These are phyloP conservation scores for Pangasius sanitwongsei DNA, from an alignment of 2,797 vertebrate species.

Conservation along the genomic window DNA sequence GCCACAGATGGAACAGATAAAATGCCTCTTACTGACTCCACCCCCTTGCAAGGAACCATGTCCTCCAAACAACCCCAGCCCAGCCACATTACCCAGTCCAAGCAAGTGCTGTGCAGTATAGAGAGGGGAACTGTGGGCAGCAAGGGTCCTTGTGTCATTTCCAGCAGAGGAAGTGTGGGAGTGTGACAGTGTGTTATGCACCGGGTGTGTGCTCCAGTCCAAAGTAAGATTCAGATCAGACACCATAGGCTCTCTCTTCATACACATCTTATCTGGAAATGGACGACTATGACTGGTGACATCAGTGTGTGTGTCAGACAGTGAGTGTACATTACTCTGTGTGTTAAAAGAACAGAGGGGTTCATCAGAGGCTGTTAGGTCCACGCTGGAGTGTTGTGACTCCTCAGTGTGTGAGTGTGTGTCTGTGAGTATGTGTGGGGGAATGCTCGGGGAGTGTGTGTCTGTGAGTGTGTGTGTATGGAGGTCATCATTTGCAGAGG, in stretches of 20 bases:
- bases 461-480: conserved; percentile 8
- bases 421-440: conserved; percentile 41
- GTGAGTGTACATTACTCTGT: conserved; percentile 14
- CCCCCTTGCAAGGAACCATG: conserved; percentile 48
- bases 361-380: conserved; percentile 46
- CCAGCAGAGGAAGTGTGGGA: conserved; percentile 31
- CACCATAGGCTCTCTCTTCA: conserved; percentile 44
- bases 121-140: conserved; percentile 47
- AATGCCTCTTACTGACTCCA: conserved; percentile 55
- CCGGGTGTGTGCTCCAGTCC: conserved; percentile 50
- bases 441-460: conserved; percentile 48
- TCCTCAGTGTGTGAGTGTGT: conserved; percentile 53
- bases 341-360: conserved; percentile 43
- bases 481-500: conserved; percentile 27
- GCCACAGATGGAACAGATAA: conserved; percentile 72
- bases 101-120: conserved; percentile 51
- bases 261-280: conserved; percentile 37
- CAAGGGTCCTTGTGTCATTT: conserved; percentile 32
- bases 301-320: conserved; percentile 30
- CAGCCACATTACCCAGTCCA: conserved; percentile 53
- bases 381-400: conserved; percentile 55
- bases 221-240: conserved; percentile 46
- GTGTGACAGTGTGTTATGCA: conserved; percentile 39
- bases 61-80: conserved; percentile 43
- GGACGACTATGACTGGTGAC: not conserved